phyloP scores from a whole-genome alignment of 2,113 vertebrate genomes.

The Micronycteris hirsuta region DNA sequence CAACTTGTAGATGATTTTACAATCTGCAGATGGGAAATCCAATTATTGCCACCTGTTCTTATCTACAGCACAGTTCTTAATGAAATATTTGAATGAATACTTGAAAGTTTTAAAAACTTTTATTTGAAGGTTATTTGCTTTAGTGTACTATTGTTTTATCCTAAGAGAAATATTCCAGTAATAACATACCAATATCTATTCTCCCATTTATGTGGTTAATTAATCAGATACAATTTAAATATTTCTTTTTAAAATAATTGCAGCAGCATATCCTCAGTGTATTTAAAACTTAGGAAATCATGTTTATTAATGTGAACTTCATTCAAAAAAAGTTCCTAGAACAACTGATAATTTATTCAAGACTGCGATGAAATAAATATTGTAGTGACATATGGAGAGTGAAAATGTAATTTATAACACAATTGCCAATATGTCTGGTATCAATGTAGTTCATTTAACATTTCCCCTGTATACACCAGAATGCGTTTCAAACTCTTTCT shows the following conservation, averaged over 20 bases:
- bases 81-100: slow-evolving; percentile 40
- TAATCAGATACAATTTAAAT: slow-evolving; percentile 22
- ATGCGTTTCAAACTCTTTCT: background rate
- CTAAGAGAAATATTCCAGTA: slow-evolving; percentile 13
- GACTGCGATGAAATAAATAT: background rate
- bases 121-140: slow-evolving; percentile 8
- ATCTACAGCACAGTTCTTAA: slow-evolving; percentile 10
- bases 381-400: background rate
- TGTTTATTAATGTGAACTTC: background rate
- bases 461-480: background rate
- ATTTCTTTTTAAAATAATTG: background rate
- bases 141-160: background rate
- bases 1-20: slow-evolving; percentile 59
- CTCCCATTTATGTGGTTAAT: background rate
- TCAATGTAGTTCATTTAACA: background rate
- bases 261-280: background rate
- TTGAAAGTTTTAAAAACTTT: background rate
- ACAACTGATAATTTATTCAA: background rate
- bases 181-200: background rate
- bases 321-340: background rate
- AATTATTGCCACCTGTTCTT: slow-evolving; percentile 63
- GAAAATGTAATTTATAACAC: background rate
- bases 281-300: background rate
- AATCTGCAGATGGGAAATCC: slow-evolving; percentile 62
- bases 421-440: background rate